Evolutionary conservation across 2,888 invertebrate genomes (phyloP), one percentile per base, ranked within the genome.

Genomic region (Isotomurus palustris): DNA sequence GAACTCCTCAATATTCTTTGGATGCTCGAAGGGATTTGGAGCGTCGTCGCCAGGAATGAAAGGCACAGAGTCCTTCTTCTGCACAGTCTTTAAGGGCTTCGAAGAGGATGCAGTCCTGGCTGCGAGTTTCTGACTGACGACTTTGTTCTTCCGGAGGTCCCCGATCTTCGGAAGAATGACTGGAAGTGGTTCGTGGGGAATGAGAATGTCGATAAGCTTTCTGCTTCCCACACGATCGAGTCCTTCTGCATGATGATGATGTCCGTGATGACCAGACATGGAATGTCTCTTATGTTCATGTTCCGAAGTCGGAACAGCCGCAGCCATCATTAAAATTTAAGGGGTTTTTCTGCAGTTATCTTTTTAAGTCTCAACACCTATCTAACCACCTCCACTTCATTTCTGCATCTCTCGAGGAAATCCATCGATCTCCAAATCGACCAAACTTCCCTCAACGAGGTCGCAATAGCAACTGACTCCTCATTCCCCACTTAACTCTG

Each of bases 11-110:
- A 69, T 59, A 53, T 68, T 63, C 10, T 53, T 27, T 0, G 69
- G 69, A 44, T 62, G 58, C 6, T 58, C 28, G 40, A 70, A 70
- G 0, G 69, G 69, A 58, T 70, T 70, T 10, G 56, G 51, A 17
- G 43, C 53, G 27, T 65, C 62, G 45, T 67, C 69, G 24, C 66
- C 69, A 21, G 60, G 53, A 21, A 67, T 47, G 45, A 58, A 56
- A 1, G 64, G 66, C 12, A 67, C 62, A 10, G 22, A 28, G 10
- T 14, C 29, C 6, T 49, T 32, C 14, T 17, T 19, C 43, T 22
- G 14, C 14, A 10, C 22, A 17, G 22, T 43, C 3, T 12, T 22
- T 22, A 32, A 32, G 32, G 24, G 19, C 22, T 21, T 43, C n/a
- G n/a, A n/a, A n/a, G n/a, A n/a, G n/a, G n/a, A n/a, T n/a, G n/a